Evolutionary conservation across 35 echinoderm and acorn worm species (phyloP), one percentile per base, ranked within the genome.

Genomic region (Apostichopus parvimensis): DNA sequence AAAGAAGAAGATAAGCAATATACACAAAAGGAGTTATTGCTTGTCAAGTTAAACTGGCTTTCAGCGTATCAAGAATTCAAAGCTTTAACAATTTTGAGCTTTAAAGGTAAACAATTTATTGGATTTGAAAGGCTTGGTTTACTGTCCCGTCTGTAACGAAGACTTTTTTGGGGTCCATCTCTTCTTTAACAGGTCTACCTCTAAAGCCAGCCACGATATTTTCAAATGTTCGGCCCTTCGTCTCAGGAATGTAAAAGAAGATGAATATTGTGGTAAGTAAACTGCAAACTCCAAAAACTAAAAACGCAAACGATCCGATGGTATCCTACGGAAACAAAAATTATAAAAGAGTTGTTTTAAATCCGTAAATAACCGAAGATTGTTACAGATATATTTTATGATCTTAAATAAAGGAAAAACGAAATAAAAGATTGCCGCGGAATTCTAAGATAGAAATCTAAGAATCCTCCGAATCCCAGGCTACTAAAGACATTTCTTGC

Each of bases 221-320:
- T n/a, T 88, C 86, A 54, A 88, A 88, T 8, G 92, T 95, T 64
- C 82, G 90, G 92, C 95, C 95, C 80, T 94, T 98, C 1, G 96
- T 98, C 91, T 98, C 96, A 1, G 96, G 96, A 4, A 98, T 80
- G 71, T 87, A 93, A 79, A 95, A 94, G 93, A 90, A 95, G 7
- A 87, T 91, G 80, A 98, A 95, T 45, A 93, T 79, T 8, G 88
- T 92, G 21, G 85, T 91, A 2, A 92, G 6, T 9, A 91, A 65
- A 21, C 93, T 58, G 57, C 95, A 93, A 11, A 87, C 90, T 58
- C 93, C 93, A 79, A 95, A 98, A 14, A 98, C 81, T 28, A 98
- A 76, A 86, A 98, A 98, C 0, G 94, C 82, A 61, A 87, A 98
- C 1, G 83, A 92, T 61, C 87, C 86, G 13, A 98, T 92, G 24